These are phyloP conservation scores for Drosophila eugracilis DNA, from an alignment of 1,140 invertebrate species.

Conservation along the genomic window DNA sequence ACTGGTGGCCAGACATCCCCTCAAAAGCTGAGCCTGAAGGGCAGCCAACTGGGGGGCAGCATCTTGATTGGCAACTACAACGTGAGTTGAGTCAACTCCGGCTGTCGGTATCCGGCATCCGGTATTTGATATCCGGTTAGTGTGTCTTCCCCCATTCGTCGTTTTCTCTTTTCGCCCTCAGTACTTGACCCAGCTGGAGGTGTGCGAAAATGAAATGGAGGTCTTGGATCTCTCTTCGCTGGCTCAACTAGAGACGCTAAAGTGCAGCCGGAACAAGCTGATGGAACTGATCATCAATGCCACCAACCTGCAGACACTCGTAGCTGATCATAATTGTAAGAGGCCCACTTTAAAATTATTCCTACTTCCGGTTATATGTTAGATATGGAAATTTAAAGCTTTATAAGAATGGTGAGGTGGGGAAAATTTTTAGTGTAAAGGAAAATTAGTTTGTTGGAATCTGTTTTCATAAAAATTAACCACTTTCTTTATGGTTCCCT, in stretches of 20 bases:
- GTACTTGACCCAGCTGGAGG: slow-evolving; percentile 90
- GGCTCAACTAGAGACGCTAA: slow-evolving; percentile 88
- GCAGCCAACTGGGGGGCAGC: slow-evolving; percentile 91
- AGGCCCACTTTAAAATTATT: background rate
- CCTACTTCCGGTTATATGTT: background rate
- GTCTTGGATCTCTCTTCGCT: slow-evolving; percentile 90
- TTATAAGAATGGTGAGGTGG: too few relatives aligned
- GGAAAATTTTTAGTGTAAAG: too few relatives aligned
- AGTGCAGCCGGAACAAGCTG: slow-evolving; percentile 90
- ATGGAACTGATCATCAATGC: slow-evolving; percentile 89
- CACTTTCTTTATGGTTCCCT: too few relatives aligned
- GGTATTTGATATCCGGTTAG: slow-evolving; percentile 5
- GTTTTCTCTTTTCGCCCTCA: slow-evolving; percentile 75
- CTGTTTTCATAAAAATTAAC: too few relatives aligned
- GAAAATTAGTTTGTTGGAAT: too few relatives aligned
- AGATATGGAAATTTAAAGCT: too few relatives aligned
- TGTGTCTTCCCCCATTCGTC: slow-evolving; percentile 9
- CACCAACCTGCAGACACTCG: slow-evolving; percentile 88
- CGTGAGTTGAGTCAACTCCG: slow-evolving; percentile 85
- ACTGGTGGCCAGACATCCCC: slow-evolving; percentile 84
- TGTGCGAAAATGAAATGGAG: slow-evolving; percentile 92
- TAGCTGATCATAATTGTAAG: slow-evolving; percentile 91
- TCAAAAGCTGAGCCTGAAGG: slow-evolving; percentile 90
- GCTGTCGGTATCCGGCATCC: background rate
- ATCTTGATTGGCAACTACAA: slow-evolving; percentile 94